Conservation (phyloP, 2,113 vertebrate genomes). For the Glaucomys volans region DNA sequence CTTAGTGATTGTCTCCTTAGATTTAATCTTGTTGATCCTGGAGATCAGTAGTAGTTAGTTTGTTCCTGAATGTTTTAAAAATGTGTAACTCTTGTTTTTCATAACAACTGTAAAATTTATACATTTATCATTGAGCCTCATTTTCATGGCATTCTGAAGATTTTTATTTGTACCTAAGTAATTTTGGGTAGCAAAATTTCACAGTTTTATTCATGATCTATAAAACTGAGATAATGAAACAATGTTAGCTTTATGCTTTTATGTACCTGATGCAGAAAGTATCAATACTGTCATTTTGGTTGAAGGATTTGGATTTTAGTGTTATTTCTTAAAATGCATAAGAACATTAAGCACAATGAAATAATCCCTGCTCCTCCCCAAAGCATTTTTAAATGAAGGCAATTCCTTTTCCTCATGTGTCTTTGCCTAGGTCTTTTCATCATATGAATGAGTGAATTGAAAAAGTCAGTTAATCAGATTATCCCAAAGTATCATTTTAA, state of each 20-base stretch:
- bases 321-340: conserved; percentile 29
- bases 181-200: conserved; percentile 34
- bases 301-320: neutral
- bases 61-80: conserved; percentile 1
- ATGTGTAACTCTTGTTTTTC: neutral
- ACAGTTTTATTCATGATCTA: neutral
- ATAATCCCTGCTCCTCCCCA: neutral
- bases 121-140: neutral
- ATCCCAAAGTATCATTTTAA: neutral
- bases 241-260: conserved; percentile 36
- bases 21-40: conserved; percentile 15
- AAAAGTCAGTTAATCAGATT: conserved; percentile 36
- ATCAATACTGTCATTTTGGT: neutral
- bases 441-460: neutral
- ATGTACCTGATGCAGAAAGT: neutral
- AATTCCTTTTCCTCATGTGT: neutral
- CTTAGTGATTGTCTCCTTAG: neutral
- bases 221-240: conserved; percentile 10
- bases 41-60: neutral
- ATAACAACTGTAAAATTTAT: neutral
- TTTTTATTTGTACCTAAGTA: neutral
- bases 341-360: neutral
- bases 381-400: neutral
- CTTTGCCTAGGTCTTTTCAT: neutral
- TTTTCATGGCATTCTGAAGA: neutral